These are phyloP conservation scores for Okamejei kenojei DNA, from an alignment of 2,797 vertebrate genomes.

Conservation along the genomic window DNA sequence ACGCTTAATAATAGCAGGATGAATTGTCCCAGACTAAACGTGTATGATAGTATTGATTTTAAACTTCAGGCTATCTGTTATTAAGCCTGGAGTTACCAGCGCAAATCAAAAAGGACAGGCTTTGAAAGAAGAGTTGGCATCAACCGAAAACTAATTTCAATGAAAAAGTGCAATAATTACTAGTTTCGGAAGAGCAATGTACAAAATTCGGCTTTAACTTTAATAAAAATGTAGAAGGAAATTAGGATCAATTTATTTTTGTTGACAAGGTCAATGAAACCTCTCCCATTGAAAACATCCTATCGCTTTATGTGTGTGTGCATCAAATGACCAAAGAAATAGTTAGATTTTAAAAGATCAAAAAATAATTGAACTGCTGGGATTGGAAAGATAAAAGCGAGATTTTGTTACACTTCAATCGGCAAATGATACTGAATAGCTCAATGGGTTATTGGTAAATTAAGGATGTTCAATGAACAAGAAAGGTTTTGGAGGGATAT, in stretches of 20 bases:
- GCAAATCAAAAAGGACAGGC: background rate
- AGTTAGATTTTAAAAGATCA: background rate
- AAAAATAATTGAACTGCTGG: background rate
- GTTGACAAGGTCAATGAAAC: conserved; percentile 23
- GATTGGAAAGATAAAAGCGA: background rate
- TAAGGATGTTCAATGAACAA: too few relatives aligned
- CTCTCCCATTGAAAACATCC: background rate
- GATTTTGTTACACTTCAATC: background rate
- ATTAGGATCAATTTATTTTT: background rate
- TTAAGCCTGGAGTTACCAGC: background rate
- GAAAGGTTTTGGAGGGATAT: too few relatives aligned
- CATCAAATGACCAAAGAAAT: background rate
- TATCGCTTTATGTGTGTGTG: background rate
- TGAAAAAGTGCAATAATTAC: conserved; percentile 19
- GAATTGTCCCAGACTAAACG: background rate
- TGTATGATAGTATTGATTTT: background rate
- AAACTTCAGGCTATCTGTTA: background rate
- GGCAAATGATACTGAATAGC: background rate
- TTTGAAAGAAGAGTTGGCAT: background rate
- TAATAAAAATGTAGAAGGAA: conserved; percentile 20
- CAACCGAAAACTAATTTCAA: background rate
- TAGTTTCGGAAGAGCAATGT: background rate
- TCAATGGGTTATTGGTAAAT: background rate
- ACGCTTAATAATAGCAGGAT: background rate
- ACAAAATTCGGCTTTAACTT: background rate